Evolutionary conservation across 2,888 invertebrate species (phyloP), one percentile per base, ranked within the genome.

Genomic region (Aricia artaxerxes): DNA sequence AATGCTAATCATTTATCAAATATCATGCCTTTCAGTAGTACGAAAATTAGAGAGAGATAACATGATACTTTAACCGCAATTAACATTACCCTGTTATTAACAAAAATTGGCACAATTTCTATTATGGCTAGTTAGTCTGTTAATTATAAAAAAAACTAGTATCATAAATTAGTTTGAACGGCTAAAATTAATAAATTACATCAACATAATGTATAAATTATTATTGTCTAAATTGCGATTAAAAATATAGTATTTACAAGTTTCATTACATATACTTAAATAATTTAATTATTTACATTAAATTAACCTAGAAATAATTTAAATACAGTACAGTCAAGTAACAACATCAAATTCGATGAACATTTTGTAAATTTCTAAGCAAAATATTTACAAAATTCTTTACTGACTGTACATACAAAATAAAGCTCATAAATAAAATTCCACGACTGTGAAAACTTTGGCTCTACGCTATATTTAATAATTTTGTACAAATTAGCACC

Each of bases 121-220:
- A 93, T 93, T 93, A 84, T 86, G 84, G 90, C 92, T 92, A 92
- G 79, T 78, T 81, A 80, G 53, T 77, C 73, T 80, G 38, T 80
- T 80, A 80, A 80, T 76, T 49, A 57, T 77, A 38, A 38, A 49
- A 16, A 64, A 69, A 78, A 69, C 7, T 64, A 16, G 69, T 38
- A 69, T 13, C 35, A 38, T 35, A 69, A 16, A 69, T 69, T 69
- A 69, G 69, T 69, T 69, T 16, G 38, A 35, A 16, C 69, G 31
- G 35, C 11, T 69, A 69, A 69, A 69, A 69, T 69, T 38, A 35
- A 5, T 38, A 69, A 31, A 35, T 69, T 69, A 69, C 35, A 35
- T 35, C 11, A 69, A 69, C 69, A 13, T 69, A 13, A 13, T 13
- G 11, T 13, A 69, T 69, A 38, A 69, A 69, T 13, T 13, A 35